Base-by-base conservation (phyloP, 2,797 vertebrate genomes). In the Bradypodion ventrale region DNA sequence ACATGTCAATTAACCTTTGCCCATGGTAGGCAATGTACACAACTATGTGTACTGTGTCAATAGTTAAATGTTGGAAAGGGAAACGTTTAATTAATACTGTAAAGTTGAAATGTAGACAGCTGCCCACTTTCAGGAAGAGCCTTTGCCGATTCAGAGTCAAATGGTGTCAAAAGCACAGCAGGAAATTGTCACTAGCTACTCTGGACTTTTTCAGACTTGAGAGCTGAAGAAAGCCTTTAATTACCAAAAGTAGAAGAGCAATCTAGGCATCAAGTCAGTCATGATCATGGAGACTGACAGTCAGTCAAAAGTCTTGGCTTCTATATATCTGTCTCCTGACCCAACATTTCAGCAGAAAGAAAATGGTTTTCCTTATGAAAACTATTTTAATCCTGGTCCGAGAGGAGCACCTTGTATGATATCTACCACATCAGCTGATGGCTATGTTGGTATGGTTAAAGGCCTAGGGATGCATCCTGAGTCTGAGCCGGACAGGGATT, bases 181-280 rank as follows among this genome's bases (percentile, higher is more conserved):
- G 94, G 94, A 94, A 93, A 92, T 87, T 91, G 82, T 87, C 85
- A 90, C 82, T 90, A 91, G 86, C 81, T 83, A 92, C 76, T 93
- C 95, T 96, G 94, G 94, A 93, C 78, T 93, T 93, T 93, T 85
- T 96, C 95, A 95, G 77, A 74, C 85, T 49, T 78, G 78, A 79
- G 84, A 75, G 88, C 81, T 80, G 85, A 37, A 90, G 88, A 92
- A 68, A 88, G 83, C 88, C 84, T 94, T 83, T 89, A 69, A 83
- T 87, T 92, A 90, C 62, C 37, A 80, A 87, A 89, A 89, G 85
- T 85, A 87, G 81, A 85, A 90, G 59, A 82, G 82, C 73, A 90
- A 92, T 89, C 83, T 85, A 90, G 70, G 90, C 90, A 89, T 79
- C 86, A 92, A 93, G 87, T 90, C 78, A 85, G 74, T 91, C 85